Percentiles rank a stretch among this genome's conserved stretches.
Evolutionary conservation across 2,113 vertebrate species (phyloP).

Genomic region (Gracilinanus agilis): DNA sequence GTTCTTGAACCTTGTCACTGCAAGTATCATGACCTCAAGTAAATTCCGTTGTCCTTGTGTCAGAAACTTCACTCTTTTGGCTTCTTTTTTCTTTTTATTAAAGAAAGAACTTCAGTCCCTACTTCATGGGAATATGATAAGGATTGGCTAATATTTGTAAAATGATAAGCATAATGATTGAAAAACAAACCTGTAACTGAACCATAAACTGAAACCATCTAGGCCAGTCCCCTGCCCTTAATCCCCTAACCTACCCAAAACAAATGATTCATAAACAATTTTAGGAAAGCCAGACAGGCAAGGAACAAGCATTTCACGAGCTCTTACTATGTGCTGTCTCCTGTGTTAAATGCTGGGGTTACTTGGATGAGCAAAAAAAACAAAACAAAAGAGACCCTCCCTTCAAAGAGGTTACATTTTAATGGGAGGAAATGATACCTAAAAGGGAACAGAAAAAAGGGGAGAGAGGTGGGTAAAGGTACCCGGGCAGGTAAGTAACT

Average conservation of each 20-base stretch:
- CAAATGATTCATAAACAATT: neutral
- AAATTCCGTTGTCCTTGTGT: neutral
- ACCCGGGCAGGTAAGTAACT: neutral
- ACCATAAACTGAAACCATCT: neutral
- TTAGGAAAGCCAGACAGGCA: neutral
- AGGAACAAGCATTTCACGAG: neutral
- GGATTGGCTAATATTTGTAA: slow-evolving; percentile 4
- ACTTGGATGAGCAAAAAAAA: neutral
- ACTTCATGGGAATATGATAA: neutral
- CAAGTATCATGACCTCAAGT: neutral
- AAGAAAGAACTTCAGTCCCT: neutral
- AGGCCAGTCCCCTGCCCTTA: neutral
- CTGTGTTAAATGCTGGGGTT: neutral
- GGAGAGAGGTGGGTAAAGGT: neutral
- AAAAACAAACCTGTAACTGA: neutral
- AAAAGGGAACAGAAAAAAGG: neutral
- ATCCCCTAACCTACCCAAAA: neutral
- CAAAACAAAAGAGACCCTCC: neutral
- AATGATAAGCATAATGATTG: neutral
- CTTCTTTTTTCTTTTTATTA: neutral
- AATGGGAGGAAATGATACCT: too few species aligned
- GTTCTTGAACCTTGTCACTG: neutral
- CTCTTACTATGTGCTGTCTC: neutral
- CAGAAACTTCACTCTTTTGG: neutral
- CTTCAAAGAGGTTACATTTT: neutral